A percentile compares a stretch with the other conserved stretches of the same genome.
These are phyloP conservation scores for Morelia viridis DNA, from an alignment of 2,797 vertebrate genomes.

Conservation along the genomic window DNA sequence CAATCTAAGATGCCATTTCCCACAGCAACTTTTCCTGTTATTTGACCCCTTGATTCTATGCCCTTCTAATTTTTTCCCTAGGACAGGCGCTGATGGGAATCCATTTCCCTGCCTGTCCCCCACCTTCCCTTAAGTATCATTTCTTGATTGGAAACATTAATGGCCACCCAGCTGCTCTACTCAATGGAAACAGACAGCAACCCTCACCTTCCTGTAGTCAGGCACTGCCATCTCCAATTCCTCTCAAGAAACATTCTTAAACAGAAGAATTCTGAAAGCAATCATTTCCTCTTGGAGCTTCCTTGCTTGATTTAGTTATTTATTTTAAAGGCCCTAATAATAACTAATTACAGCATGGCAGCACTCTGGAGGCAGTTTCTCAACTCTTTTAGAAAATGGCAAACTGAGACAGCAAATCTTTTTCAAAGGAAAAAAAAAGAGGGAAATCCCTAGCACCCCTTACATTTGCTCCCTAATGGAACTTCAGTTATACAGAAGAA, in stretches of 20 bases:
- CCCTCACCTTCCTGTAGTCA: constrained; percentile 6
- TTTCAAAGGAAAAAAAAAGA: background rate
- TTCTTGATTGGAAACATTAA: constrained; percentile 57
- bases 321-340: background rate
- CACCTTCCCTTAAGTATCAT: background rate
- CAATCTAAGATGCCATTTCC: constrained; percentile 12
- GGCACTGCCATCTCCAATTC: constrained; percentile 15
- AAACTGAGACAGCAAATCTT: constrained; percentile 39
- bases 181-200: constrained; percentile 14
- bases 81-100: constrained; percentile 46
- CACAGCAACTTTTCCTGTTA: constrained; percentile 56
- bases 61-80: constrained; percentile 37
- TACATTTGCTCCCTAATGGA: background rate
- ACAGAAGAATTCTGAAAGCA: constrained; percentile 20
- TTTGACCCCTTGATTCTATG: constrained; percentile 42
- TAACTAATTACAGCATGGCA: constrained; percentile 36
- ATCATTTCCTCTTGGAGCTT: background rate
- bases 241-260: background rate
- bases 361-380: background rate
- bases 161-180: background rate
- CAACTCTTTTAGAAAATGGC: constrained; percentile 7
- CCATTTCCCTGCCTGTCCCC: background rate
- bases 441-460: background rate
- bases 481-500: background rate
- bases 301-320: background rate